A percentile compares a stretch with the other conserved stretches of the same genome.
These are phyloP conservation scores for Marisa cornuarietis DNA, from an alignment of 1,140 invertebrate genomes.

Conservation along the genomic window DNA sequence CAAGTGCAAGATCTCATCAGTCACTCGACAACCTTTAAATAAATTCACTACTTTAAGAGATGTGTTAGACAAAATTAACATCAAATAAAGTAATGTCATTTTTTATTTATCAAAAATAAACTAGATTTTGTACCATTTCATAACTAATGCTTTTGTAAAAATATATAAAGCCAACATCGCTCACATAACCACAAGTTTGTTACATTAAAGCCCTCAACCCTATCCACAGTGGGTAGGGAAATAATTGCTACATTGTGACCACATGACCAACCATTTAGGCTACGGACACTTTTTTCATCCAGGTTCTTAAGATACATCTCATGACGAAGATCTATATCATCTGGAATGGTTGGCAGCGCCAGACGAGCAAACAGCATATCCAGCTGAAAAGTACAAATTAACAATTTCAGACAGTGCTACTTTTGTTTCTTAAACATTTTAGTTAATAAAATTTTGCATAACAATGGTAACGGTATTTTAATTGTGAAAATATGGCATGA, in stretches of 20 bases:
- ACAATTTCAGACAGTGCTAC: background rate
- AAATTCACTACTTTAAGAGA: background rate
- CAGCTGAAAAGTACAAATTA: constrained; percentile 69
- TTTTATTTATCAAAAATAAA: no score
- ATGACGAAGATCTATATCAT: constrained; percentile 84
- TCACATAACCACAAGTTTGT: no score
- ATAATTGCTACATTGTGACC: background rate
- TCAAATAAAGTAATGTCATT: no score
- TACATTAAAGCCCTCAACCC: background rate
- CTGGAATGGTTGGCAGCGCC: constrained; percentile 90
- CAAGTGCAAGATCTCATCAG: constrained; percentile 95
- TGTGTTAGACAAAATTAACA: no score
- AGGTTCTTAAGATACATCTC: constrained; percentile 94
- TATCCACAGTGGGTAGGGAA: background rate
- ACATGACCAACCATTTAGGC: constrained; percentile 80
- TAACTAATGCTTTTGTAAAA: no score
- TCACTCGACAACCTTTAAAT: constrained; percentile 85
- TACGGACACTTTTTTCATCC: constrained; percentile 95
- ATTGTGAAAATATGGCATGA: no score
- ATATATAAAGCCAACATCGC: no score
- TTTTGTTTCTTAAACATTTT: background rate
- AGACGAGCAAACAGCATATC: constrained; percentile 97
- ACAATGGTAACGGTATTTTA: no score
- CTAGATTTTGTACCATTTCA: no score
- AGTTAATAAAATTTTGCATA: background rate